A percentile compares a stretch with the other conserved stretches of the same genome.
Conservation (phyloP, 23 tunicate species). For the Phallusia fumigata region DNA sequence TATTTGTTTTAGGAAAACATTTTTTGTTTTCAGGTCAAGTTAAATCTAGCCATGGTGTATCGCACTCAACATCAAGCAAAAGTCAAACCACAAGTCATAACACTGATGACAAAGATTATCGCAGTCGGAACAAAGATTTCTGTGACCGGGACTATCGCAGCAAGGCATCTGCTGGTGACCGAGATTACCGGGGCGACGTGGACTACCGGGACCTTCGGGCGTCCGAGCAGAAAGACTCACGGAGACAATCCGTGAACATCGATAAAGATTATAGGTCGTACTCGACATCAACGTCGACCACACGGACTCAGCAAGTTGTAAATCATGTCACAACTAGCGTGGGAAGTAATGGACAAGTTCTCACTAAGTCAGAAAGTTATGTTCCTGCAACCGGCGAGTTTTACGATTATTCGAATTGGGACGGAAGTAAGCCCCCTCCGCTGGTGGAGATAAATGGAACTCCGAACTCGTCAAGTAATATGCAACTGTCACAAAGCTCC, state of each 20-base stretch:
- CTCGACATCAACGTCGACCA: not conserved
- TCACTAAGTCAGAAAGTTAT: conserved; percentile 23
- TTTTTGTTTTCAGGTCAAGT: not conserved
- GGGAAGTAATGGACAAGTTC: conserved; percentile 9
- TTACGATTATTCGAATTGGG: conserved; percentile 59
- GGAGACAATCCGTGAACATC: conserved; percentile 12
- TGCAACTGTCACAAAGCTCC: conserved; percentile 18
- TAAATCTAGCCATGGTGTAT: not conserved
- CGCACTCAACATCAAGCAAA: conserved; percentile 10
- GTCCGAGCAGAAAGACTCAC: conserved; percentile 13
- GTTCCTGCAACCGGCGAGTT: conserved; percentile 54
- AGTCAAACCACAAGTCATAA: not conserved
- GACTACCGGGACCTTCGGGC: conserved; percentile 58
- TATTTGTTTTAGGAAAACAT: no score
- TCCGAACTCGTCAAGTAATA: not conserved
- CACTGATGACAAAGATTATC: conserved; percentile 43
- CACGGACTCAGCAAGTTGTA: not conserved
- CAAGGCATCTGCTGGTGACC: conserved; percentile 35
- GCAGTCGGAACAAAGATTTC: conserved; percentile 26
- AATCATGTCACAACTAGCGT: conserved; percentile 3
- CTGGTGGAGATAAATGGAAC: conserved; percentile 10
- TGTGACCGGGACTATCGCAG: conserved; percentile 77
- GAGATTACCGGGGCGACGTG: conserved; percentile 79
- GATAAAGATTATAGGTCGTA: conserved; percentile 75
- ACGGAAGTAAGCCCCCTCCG: conserved; percentile 19